These are phyloP conservation scores for Drosophila triauraria DNA, from an alignment of 1,140 invertebrate species.

Conservation along the genomic window DNA sequence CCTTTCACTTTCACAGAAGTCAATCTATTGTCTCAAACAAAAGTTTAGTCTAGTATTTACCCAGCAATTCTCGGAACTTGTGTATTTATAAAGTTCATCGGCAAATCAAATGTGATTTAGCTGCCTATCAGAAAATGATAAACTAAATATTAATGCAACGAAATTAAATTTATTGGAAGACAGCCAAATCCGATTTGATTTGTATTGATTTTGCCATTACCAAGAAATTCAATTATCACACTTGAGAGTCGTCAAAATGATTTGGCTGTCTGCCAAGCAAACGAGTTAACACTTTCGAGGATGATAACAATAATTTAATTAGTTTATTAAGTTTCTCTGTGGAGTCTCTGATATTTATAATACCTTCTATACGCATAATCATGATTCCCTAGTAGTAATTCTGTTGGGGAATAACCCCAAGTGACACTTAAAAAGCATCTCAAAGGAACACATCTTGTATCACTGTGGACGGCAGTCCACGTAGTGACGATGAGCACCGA, in stretches of 20 bases:
- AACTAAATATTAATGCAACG: constrained; percentile 4
- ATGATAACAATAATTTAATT: background rate
- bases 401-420: background rate
- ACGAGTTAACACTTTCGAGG: background rate
- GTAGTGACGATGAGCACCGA: too few relatives aligned
- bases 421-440: background rate
- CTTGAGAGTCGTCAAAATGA: background rate
- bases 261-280: background rate
- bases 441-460: background rate
- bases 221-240: constrained; percentile 13
- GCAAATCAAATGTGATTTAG: background rate
- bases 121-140: constrained; percentile 6
- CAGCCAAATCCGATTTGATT: constrained; percentile 6
- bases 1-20: background rate
- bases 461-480: too few relatives aligned
- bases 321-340: background rate
- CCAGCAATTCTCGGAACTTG: background rate
- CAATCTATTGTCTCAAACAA: background rate
- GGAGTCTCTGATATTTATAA: background rate
- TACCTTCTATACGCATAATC: background rate
- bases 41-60: background rate
- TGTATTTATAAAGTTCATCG: constrained; percentile 1
- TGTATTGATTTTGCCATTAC: constrained; percentile 14
- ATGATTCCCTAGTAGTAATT: background rate
- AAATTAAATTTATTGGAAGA: background rate